Base-by-base conservation (phyloP, 2,888 invertebrate genomes). In the Dryobotodes eremita region DNA sequence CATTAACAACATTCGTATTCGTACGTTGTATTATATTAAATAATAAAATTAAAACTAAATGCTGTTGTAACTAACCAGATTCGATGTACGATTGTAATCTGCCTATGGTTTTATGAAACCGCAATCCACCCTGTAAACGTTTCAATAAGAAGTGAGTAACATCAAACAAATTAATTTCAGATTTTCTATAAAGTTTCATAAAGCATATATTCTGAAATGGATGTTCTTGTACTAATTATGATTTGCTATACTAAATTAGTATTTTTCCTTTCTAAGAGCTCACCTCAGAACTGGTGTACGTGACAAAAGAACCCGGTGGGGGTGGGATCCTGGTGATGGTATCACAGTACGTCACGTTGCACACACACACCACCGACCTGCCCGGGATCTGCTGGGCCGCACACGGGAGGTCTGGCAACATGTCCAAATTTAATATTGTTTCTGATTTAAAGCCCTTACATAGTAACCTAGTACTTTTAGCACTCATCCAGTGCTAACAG, bases 321-420 rank as follows among this genome's bases (percentile, higher is more conserved):
- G 42, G 65, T 10, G 17, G 42, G 4, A 65, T n/a, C 42, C 65
- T 42, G 4, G 42, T 42, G 46, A 66, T 26, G 46, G 66, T 93
- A 84, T 96, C 95, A 81, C 96, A 96, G 84, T 95, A 95, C 0
- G 91, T 92, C 1, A 90, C 88, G 74, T 94, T 94, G 79, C 96
- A 96, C 2, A 96, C 94, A 79, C 95, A 96, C 20, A 95, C 91
- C 0, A 92, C 89, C 0, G 92, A 94, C n/a, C 89, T 23, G 20
- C 85, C 86, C 0, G 68, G 50, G 1, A 86, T 20, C 10, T 64
- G 64, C 23, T 89, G 80, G 7, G 88, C 75, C 0, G 88, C 89
- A 80, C 93, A 93, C n/a, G 92, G 89, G 36, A 75, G 84, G 57
- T 92, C 92, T 90, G 71, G 31, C 65, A 74, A 65, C 62, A 65